Base-by-base conservation (phyloP, 2,797 vertebrate genomes). In the Arnoldichthys spilopterus region DNA sequence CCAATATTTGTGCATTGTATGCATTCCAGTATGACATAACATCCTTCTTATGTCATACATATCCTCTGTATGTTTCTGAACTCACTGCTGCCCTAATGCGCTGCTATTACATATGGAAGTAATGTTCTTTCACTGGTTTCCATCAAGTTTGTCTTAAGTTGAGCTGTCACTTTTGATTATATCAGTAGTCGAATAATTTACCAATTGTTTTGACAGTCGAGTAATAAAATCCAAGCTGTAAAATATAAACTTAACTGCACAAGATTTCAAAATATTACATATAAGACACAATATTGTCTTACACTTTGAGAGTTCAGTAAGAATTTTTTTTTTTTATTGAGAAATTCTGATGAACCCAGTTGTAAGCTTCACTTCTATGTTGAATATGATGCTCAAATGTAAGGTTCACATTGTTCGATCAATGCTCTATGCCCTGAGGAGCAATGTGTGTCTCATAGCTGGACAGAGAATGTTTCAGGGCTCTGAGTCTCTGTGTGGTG, bases 21-120 rank as follows among this genome's bases (percentile, higher is more conserved):
- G 76, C 68, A 79, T 68, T 82, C 47, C 66, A 74, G 1, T 8
- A 63, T 74, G 63, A 56, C n/a, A 43, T 76, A 79, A 80, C 26
- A 54, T 67, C 69, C 47, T 68, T 73, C 26, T 20, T 43, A n/a
- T 67, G 59, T 49, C n/a, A 8, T 56, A 11, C 45, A 40, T 59
- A 61, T 79, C 43, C 54, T 72, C 59, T 6, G 62, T 56, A 72
- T 53, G 47, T 40, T 51, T 12, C 56, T 63, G 12, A 47, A 77
- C 71, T 74, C 47, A 67, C 45, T 58, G 72, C 66, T 51, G 61
- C 12, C 63, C 26, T 63, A 67, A 16, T 47, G 59, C 26, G 32
- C 24, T 47, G 7, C 12, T 16, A 12, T 64, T 37, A 75, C 75
- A 81, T n/a, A 58, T 67, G 77, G 62, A 82, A 78, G 54, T 47